phyloP scores from a whole-genome alignment of 2,113 vertebrate genomes.

The Phoenicopterus ruber region DNA sequence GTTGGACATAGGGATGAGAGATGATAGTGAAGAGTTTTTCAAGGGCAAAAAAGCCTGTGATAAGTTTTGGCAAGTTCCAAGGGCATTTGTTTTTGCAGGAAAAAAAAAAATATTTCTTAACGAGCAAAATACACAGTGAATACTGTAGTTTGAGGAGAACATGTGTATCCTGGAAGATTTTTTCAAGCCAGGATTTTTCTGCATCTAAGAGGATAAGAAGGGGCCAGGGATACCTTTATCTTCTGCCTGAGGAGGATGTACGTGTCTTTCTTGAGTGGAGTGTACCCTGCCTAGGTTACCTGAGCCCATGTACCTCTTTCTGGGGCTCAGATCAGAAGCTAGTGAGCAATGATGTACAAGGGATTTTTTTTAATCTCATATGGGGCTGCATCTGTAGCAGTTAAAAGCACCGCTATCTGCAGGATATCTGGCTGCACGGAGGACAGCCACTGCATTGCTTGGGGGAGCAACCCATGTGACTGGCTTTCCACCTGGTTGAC shows the following conservation, averaged over 20 bases:
- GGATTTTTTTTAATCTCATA: not conserved
- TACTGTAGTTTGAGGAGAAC: not conserved
- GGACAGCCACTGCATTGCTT: not conserved
- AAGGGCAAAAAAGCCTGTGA: not conserved
- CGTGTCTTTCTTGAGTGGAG: not conserved
- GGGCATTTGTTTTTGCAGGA: not conserved
- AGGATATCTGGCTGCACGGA: not conserved
- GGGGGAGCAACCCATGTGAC: not conserved
- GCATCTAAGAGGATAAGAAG: not conserved
- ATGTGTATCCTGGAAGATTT: not conserved
- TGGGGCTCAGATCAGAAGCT: not conserved
- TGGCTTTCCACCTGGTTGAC: not conserved
- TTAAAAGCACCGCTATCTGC: not conserved
- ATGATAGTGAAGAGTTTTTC: not conserved
- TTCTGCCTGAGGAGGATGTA: not conserved
- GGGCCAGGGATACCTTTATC: not conserved
- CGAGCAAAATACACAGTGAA: not conserved
- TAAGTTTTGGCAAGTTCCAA: not conserved
- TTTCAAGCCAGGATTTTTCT: not conserved
- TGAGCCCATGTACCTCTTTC: not conserved
- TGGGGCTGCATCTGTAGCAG: not conserved
- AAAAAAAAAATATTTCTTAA: not conserved
- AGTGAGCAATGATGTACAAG: not conserved
- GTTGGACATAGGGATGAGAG: not conserved
- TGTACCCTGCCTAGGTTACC: not conserved